Conservation (phyloP, 2,888 invertebrate genomes). For the Stenolophus ochropezus region DNA sequence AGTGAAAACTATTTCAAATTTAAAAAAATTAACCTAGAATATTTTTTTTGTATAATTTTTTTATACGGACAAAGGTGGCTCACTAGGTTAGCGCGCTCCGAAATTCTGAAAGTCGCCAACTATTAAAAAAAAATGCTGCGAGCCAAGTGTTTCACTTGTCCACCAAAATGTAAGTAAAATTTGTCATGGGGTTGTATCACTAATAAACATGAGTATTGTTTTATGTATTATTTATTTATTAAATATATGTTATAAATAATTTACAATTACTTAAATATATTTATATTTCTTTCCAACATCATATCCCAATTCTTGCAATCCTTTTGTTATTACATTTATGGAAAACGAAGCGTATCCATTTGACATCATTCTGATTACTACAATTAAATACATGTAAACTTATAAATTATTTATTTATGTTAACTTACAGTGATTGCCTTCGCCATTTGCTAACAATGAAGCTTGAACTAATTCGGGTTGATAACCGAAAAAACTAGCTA, state of each 20-base stretch:
- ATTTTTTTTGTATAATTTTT: too few species aligned
- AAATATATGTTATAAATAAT: constrained; percentile 23
- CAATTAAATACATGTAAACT: constrained; percentile 68
- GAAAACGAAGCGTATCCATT: constrained; percentile 83
- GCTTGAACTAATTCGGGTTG: constrained; percentile 94
- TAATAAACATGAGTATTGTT: constrained; percentile 11
- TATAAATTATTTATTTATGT: background rate
- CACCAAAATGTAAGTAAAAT: too few species aligned
- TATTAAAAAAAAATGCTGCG: too few species aligned
- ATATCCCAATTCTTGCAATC: constrained; percentile 83
- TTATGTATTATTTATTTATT: constrained; percentile 52
- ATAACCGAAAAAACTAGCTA: constrained; percentile 74
- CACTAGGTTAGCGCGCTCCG: too few species aligned
- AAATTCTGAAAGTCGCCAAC: too few species aligned
- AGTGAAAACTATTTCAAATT: too few species aligned
- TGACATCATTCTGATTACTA: constrained; percentile 87
- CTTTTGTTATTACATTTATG: constrained; percentile 85
- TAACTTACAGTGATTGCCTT: constrained; percentile 89
- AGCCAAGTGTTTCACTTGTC: too few species aligned
- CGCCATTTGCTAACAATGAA: constrained; percentile 87
- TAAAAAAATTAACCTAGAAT: too few species aligned
- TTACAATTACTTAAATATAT: too few species aligned
- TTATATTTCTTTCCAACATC: constrained; percentile 72
- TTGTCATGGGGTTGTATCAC: background rate
- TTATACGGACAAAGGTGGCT: too few species aligned